Base-by-base conservation (phyloP, 1,140 invertebrate genomes). In the Teleogryllus occipitalis region DNA sequence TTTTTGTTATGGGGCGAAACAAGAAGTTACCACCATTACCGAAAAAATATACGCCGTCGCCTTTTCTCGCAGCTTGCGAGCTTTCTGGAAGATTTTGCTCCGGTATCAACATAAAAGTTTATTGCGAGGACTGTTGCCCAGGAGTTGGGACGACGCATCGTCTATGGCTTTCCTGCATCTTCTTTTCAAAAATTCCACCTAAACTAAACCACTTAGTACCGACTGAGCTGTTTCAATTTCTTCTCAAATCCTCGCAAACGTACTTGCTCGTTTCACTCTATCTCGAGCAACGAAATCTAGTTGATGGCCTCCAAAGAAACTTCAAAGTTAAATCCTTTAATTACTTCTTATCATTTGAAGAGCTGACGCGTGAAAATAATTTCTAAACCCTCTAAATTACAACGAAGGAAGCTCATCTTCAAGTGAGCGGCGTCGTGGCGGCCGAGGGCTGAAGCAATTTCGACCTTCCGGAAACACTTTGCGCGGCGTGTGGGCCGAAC, bases 321-420 rank as follows among this genome's bases (percentile, higher is more conserved):
- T 65, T 65, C 54, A 65, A 65, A 65, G 54, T 65, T 65, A 65
- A 65, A 65, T 65, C 54, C 54, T 65, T 65, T 65, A 65, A 65
- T 65, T 65, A 65, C 54, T 65, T 65, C 54, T 65, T 65, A 65
- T 65, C 54, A 65, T 65, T 65, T 65, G 54, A 65, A 18, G 54
- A 65, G 54, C 54, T 65, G 54, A 65, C 54, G 54, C 54, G 54
- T 65, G 54, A 65, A 65, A 65, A 65, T 65, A 65, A 65, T 65
- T 14, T 65, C 54, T 65, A 65, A 65, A 65, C 18, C 18, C 10
- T 65, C 54, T 65, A 65, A 65, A 65, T 65, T 65, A 18, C 54
- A 65, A 65, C 54, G 10, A 2, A 14, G 10, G 18, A 18, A 65
- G 54, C 54, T 65, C 54, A 65, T 65, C 54, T 65, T 65, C 10